Evolutionary conservation across 2,888 invertebrate genomes (phyloP).

Genomic region (Dicycla oo): DNA sequence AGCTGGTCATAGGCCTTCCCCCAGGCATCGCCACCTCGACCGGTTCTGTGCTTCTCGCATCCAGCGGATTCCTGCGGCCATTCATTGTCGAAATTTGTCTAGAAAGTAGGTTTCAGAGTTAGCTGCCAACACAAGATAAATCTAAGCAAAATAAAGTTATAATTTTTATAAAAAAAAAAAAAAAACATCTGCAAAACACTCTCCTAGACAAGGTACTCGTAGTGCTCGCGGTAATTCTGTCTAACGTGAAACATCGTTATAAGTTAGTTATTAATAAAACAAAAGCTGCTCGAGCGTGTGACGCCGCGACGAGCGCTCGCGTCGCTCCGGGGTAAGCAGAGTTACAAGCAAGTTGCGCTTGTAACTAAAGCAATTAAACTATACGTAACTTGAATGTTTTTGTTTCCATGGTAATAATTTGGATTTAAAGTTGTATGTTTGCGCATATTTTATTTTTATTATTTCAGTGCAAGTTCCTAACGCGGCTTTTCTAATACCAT

Average conservation of each 20-base stretch:
- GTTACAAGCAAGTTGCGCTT: not conserved
- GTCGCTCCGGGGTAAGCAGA: not conserved
- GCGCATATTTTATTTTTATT: too few relatives aligned
- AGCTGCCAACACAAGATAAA: too few relatives aligned
- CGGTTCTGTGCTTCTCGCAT: too few relatives aligned
- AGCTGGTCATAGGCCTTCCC: too few relatives aligned
- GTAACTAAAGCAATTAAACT: too few relatives aligned
- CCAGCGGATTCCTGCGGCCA: too few relatives aligned
- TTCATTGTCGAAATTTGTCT: not conserved
- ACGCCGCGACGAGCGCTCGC: not conserved
- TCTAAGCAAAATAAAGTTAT: not conserved
- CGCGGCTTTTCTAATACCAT: not conserved
- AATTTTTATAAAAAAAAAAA: not conserved
- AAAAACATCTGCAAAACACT: not conserved
- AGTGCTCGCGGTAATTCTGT: not conserved
- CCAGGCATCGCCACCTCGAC: too few relatives aligned
- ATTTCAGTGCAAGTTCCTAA: not conserved
- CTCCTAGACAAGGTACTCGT: not conserved
- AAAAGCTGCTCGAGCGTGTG: not conserved
- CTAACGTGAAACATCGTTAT: slow-evolving; percentile 19
- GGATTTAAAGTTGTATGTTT: not conserved
- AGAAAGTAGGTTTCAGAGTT: not conserved
- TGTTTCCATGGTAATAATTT: slow-evolving; percentile 5
- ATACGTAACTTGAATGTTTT: not conserved
- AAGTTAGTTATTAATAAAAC: slow-evolving; percentile 35